These are phyloP conservation scores for Cantharis rustica DNA, from an alignment of 2,888 invertebrate genomes.

Conservation along the genomic window DNA sequence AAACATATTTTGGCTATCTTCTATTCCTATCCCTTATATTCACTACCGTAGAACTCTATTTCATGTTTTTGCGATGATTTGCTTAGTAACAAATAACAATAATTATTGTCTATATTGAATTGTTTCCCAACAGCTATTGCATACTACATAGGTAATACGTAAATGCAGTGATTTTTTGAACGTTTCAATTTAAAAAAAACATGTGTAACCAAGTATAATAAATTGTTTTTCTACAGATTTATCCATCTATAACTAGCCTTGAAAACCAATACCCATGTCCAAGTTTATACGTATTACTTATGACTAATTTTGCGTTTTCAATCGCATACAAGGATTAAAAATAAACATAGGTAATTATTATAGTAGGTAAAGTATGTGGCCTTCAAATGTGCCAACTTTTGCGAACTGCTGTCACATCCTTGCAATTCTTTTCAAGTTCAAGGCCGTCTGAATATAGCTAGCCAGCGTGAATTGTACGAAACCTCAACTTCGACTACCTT, in stretches of 20 bases:
- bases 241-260: constrained; percentile 11
- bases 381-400: constrained; percentile 15
- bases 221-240: background rate
- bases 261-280: constrained; percentile 24
- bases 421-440: constrained; percentile 38
- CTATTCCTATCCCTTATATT: background rate
- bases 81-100: background rate
- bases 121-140: background rate
- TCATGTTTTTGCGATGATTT: background rate
- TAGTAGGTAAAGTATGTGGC: constrained; percentile 1
- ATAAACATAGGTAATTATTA: background rate
- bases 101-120: background rate
- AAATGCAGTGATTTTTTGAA: background rate
- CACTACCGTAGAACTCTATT: background rate
- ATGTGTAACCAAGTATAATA: background rate
- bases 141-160: background rate
- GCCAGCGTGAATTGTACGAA: constrained; percentile 11
- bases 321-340: constrained; percentile 19
- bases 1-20: background rate
- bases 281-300: constrained; percentile 24
- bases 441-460: constrained; percentile 39
- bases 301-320: constrained; percentile 22
- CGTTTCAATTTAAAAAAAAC: background rate
- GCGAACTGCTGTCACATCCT: constrained; percentile 21
- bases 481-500: constrained; percentile 29